Percentiles rank a stretch among this genome's conserved stretches.
Evolutionary conservation across 2,888 invertebrate species (phyloP).

Genomic region (Oasisia sp.): DNA sequence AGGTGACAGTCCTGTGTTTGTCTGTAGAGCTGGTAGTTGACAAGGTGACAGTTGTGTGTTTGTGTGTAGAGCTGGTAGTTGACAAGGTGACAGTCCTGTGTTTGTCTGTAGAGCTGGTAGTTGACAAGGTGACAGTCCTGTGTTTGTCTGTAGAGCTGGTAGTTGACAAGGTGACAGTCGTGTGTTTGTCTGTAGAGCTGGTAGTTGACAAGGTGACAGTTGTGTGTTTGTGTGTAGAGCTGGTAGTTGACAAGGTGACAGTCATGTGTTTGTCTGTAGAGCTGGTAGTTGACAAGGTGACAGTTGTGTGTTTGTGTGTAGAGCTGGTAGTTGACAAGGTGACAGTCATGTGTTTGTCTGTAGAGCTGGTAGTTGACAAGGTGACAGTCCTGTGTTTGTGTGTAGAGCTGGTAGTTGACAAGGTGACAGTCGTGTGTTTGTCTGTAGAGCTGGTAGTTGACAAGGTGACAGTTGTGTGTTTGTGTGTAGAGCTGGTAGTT

Average conservation of each 20-base stretch:
- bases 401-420: slow-evolving; percentile 45
- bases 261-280: slow-evolving; percentile 64
- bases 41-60: slow-evolving; percentile 69
- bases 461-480: neutral
- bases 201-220: slow-evolving; percentile 70
- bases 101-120: slow-evolving; percentile 56
- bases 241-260: slow-evolving; percentile 72
- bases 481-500: neutral
- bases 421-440: neutral
- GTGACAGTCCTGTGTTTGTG: slow-evolving; percentile 68
- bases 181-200: slow-evolving; percentile 49
- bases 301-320: slow-evolving; percentile 34
- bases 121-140: slow-evolving; percentile 69
- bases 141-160: slow-evolving; percentile 56
- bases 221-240: slow-evolving; percentile 44
- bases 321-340: slow-evolving; percentile 69
- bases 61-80: slow-evolving; percentile 58
- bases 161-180: slow-evolving; percentile 70
- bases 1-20: slow-evolving; percentile 68
- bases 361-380: slow-evolving; percentile 63
- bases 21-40: slow-evolving; percentile 61
- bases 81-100: slow-evolving; percentile 70
- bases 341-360: slow-evolving; percentile 69
- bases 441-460: slow-evolving; percentile 50
- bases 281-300: slow-evolving; percentile 71